These are phyloP conservation scores for Carassius gibelio DNA, from an alignment of 2,113 vertebrate genomes.

Conservation along the genomic window DNA sequence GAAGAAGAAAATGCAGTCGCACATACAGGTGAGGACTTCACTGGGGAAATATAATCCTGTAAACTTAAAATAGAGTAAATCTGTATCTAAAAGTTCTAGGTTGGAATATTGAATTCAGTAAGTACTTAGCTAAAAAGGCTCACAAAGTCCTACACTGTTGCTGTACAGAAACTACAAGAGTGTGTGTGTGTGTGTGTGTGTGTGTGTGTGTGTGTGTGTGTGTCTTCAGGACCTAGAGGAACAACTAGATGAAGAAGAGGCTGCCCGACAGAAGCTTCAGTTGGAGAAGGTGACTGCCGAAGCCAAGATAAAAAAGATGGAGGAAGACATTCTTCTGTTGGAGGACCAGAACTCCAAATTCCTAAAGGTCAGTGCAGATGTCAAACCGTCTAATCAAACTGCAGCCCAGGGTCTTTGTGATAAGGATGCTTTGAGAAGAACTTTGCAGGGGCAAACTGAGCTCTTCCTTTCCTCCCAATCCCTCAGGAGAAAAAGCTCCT, in stretches of 20 bases:
- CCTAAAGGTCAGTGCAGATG: slow-evolving; percentile 80
- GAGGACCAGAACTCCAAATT: slow-evolving; percentile 99
- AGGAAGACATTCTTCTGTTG: slow-evolving; percentile 92
- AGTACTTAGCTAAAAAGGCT: too few species aligned
- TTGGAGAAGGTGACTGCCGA: slow-evolving; percentile 97
- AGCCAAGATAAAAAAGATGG: slow-evolving; percentile 98
- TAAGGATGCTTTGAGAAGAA: not conserved
- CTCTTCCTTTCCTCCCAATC: not conserved
- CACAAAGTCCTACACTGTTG: too few species aligned
- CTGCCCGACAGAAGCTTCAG: slow-evolving; percentile 94
- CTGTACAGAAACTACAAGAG: too few species aligned
- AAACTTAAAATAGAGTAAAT: not conserved
- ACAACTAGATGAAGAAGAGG: slow-evolving; percentile 96
- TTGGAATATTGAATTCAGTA: too few species aligned
- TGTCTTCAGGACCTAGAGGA: slow-evolving; percentile 89
- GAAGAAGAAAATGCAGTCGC: slow-evolving; percentile 97
- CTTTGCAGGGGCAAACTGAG: not conserved
- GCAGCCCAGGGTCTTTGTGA: not conserved
- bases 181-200: too few species aligned
- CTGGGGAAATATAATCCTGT: not conserved
- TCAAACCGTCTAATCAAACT: not conserved
- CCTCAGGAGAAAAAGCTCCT: slow-evolving; percentile 92
- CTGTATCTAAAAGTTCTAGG: not conserved
- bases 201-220: slow-evolving; percentile 2
- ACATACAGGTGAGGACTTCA: slow-evolving; percentile 84